phyloP scores from a whole-genome alignment of 2,888 invertebrate genomes.

The Sphaerophoria rueppellii region DNA sequence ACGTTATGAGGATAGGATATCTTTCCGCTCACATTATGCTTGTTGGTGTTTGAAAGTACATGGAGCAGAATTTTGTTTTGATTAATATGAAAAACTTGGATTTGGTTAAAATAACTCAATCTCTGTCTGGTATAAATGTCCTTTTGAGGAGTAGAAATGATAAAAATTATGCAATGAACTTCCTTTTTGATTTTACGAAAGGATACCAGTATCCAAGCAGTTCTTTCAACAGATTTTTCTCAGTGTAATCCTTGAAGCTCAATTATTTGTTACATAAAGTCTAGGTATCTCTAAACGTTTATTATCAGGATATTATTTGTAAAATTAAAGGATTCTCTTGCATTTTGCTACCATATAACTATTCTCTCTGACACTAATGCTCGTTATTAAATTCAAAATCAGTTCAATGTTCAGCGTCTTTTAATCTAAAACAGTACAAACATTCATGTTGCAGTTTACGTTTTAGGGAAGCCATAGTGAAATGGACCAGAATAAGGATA shows the following conservation, averaged over 20 bases:
- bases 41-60: too few species aligned
- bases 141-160: too few species aligned
- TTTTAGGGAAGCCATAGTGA: neutral
- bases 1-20: neutral
- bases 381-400: conserved; percentile 41
- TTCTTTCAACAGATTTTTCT: neutral
- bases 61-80: too few species aligned
- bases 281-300: neutral
- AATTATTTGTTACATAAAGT: neutral
- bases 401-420: conserved; percentile 44
- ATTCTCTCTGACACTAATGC: neutral
- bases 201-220: too few species aligned
- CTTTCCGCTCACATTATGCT: too few species aligned
- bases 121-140: too few species aligned
- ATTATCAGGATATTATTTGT: neutral
- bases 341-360: neutral
- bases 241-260: neutral
- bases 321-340: neutral
- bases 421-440: neutral
- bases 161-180: too few species aligned
- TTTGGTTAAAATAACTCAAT: too few species aligned
- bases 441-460: conserved; percentile 19
- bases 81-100: too few species aligned
- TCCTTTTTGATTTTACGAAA: too few species aligned
- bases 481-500: neutral